Base-by-base conservation (phyloP, 2,888 invertebrate species). In the Diogma glabrata region DNA sequence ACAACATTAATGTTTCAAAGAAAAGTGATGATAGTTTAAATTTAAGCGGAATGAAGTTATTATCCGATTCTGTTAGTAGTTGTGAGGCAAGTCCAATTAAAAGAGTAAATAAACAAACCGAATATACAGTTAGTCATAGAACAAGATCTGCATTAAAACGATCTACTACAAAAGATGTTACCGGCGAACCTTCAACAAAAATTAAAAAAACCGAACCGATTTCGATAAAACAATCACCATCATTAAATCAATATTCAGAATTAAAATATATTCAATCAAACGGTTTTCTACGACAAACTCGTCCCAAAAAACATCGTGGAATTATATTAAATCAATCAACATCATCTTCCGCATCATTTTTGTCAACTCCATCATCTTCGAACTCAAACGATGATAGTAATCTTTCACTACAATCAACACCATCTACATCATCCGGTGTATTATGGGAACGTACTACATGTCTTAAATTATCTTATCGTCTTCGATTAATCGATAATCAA, bases 401-500 rank as follows among this genome's bases (percentile, higher is more conserved):
- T n/a, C n/a, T n/a, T n/a, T 43, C 14, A n/a, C n/a, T 43, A 43
- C 22, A 43, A 7, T 43, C 23, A 16, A 43, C 43, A 1, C 43
- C 43, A n/a, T 43, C 43, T n/a, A n/a, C n/a, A 22, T n/a, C 43
- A 43, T 22, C n/a, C n/a, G 43, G n/a, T n/a, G n/a, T n/a, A 47
- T 26, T 47, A 24, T 58, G 58, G 54, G 59, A 63, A 52, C 57
- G 63, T 14, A 57, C 58, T 23, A 60, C 61, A 7, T 59, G 59
- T 53, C 53, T 65, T 51, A 59, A 61, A 49, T 57, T 65, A 36
- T 64, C 64, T 16, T 65, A 64, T 57, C 53, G 60, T 19, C 60
- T 60, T 23, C 56, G 59, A 23, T 28, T 58, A 12, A 50, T 56
- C 23, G 60, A 62, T 52, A 60, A 63, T 51, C 58, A 60, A 51